Percentiles rank a stretch among this genome's conserved stretches.
These are phyloP conservation scores for Colostygia pectinataria DNA, from an alignment of 2,888 invertebrate genomes.

Conservation along the genomic window DNA sequence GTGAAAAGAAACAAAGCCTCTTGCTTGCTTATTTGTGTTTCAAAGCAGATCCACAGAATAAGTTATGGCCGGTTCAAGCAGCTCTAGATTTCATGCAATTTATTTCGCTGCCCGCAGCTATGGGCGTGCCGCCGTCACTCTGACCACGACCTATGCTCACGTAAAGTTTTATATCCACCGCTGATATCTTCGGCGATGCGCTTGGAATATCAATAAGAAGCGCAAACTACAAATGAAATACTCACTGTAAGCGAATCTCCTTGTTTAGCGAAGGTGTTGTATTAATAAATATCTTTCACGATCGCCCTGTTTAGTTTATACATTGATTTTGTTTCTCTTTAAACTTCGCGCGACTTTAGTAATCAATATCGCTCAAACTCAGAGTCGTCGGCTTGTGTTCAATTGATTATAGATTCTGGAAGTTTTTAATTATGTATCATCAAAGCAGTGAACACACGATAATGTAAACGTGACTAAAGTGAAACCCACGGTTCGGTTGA, in stretches of 20 bases:
- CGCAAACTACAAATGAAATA: conserved; percentile 65
- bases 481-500: conserved; percentile 47
- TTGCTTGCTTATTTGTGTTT: conserved; percentile 10
- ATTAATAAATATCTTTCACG: conserved; percentile 44
- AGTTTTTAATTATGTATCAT: conserved; percentile 27
- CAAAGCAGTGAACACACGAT: conserved; percentile 19
- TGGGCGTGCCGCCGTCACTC: conserved; percentile 41
- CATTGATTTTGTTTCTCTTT: conserved; percentile 38
- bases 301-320: conserved; percentile 36
- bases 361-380: conserved; percentile 31
- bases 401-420: conserved; percentile 19
- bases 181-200: conserved; percentile 62
- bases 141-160: conserved; percentile 40
- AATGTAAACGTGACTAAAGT: conserved; percentile 31
- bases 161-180: conserved; percentile 66
- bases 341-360: conserved; percentile 27
- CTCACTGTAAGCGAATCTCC: conserved; percentile 49
- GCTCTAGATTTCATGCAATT: conserved; percentile 19
- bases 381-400: conserved; percentile 2
- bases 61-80: conserved; percentile 4
- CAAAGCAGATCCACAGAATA: conserved; percentile 5
- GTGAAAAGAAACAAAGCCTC: conserved; percentile 1
- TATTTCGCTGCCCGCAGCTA: conserved; percentile 21
- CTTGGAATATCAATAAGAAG: conserved; percentile 67
- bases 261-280: conserved; percentile 51